Evolutionary conservation across 2,888 invertebrate species (phyloP).

Genomic region (Zygaena filipendulae): DNA sequence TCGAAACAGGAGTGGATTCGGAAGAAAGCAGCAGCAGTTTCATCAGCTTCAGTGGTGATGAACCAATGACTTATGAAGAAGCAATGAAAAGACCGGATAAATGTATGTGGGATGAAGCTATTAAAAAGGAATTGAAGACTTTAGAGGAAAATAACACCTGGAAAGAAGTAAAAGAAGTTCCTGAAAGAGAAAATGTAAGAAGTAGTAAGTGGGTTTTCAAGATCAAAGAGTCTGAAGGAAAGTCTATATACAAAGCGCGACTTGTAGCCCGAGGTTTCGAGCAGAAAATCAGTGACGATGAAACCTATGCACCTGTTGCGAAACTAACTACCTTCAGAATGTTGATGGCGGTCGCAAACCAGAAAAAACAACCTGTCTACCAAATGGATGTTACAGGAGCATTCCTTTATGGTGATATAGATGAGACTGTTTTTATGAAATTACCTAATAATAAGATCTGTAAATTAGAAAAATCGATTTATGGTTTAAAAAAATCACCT

Average conservation of each 20-base stretch:
- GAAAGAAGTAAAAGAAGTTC: constrained; percentile 4
- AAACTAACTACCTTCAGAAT: constrained; percentile 17
- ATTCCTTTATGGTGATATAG: constrained; percentile 8
- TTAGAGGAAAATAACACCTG: constrained; percentile 12
- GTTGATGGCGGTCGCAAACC: constrained; percentile 15
- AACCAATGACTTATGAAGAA: constrained; percentile 14
- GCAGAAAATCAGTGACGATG: constrained; percentile 9
- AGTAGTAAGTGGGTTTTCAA: constrained; percentile 20
- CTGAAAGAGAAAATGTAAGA: constrained; percentile 9
- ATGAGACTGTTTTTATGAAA: background rate
- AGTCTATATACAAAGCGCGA: constrained; percentile 13
- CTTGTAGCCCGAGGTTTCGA: constrained; percentile 17
- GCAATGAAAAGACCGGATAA: constrained; percentile 13
- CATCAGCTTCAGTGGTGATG: too few relatives aligned
- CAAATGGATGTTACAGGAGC: constrained; percentile 6
- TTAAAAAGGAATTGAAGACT: constrained; percentile 10
- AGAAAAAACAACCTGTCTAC: constrained; percentile 10
- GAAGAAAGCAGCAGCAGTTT: too few relatives aligned
- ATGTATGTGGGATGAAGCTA: constrained; percentile 12
- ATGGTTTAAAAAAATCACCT: constrained; percentile 16
- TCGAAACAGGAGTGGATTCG: too few relatives aligned
- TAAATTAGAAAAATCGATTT: constrained; percentile 16
- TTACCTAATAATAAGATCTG: constrained; percentile 9
- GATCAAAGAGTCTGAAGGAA: constrained; percentile 10
- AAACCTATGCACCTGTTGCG: constrained; percentile 18